Percentiles rank a stretch among this genome's conserved stretches.
These are phyloP conservation scores for Phasia obesa DNA, from an alignment of 2,888 invertebrate genomes.

Conservation along the genomic window DNA sequence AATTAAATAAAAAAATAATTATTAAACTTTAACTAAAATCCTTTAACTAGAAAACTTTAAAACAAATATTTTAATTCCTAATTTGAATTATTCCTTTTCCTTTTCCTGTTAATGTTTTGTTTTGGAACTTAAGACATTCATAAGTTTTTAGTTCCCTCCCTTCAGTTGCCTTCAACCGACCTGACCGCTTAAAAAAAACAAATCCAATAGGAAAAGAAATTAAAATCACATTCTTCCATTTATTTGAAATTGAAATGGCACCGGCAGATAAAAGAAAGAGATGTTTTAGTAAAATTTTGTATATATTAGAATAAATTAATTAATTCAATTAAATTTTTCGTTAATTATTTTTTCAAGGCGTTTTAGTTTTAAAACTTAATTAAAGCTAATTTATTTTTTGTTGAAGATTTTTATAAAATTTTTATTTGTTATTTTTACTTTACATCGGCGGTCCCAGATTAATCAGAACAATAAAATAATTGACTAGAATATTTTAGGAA, in stretches of 20 bases:
- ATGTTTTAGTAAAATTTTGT: slow-evolving; percentile 31
- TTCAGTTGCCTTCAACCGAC: too few species aligned
- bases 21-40: slow-evolving; percentile 68
- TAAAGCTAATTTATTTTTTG: too few species aligned
- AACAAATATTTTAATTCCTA: slow-evolving; percentile 52
- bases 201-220: slow-evolving; percentile 56
- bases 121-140: too few species aligned
- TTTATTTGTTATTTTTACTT: too few species aligned
- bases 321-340: slow-evolving; percentile 11
- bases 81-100: too few species aligned
- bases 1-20: neutral
- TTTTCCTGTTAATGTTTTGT: too few species aligned
- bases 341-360: too few species aligned
- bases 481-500: too few species aligned
- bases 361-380: too few species aligned
- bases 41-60: slow-evolving; percentile 63
- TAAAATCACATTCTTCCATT: slow-evolving; percentile 76
- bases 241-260: slow-evolving; percentile 67
- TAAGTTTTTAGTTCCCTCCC: too few species aligned
- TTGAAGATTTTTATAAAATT: neutral
- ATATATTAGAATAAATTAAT: slow-evolving; percentile 62
- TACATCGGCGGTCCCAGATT: too few species aligned
- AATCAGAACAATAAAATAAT: too few species aligned
- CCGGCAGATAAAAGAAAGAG: slow-evolving; percentile 39
- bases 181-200: neutral